These are phyloP conservation scores for Drosophila subquinaria DNA, from an alignment of 2,888 invertebrate genomes.

Conservation along the genomic window DNA sequence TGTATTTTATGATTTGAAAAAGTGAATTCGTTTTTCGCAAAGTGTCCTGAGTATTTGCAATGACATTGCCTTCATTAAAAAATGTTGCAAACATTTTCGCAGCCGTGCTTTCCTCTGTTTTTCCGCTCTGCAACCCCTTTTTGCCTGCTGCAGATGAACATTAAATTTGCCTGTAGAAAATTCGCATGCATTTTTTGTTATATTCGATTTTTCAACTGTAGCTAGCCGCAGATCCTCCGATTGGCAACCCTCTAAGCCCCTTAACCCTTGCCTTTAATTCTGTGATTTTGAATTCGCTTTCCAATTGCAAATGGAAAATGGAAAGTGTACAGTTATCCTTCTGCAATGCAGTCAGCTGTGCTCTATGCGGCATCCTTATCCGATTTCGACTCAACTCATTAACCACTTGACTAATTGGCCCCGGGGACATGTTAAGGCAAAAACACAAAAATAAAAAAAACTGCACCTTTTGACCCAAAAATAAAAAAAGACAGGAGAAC, in stretches of 20 bases:
- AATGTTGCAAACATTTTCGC: conserved; percentile 43
- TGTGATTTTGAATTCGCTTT: conserved; percentile 32
- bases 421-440: conserved; percentile 8
- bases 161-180: conserved; percentile 54
- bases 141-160: conserved; percentile 14
- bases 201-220: conserved; percentile 29
- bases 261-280: conserved; percentile 60
- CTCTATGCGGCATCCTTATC: conserved; percentile 45
- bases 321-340: conserved; percentile 32
- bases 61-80: conserved; percentile 33
- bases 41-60: conserved; percentile 32
- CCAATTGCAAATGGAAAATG: conserved; percentile 47
- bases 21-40: conserved; percentile 7
- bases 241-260: conserved; percentile 67
- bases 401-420: conserved; percentile 81
- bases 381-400: conserved; percentile 77
- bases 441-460: conserved; percentile 16
- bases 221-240: conserved; percentile 49
- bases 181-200: conserved; percentile 49
- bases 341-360: conserved; percentile 29
- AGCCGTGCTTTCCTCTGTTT: conserved; percentile 17
- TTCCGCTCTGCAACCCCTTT: conserved; percentile 36
- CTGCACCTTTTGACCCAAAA: conserved; percentile 72
- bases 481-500: conserved; percentile 6
- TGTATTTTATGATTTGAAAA: background rate